phyloP scores from a whole-genome alignment of 2,797 vertebrate species.

The Helostoma temminkii region DNA sequence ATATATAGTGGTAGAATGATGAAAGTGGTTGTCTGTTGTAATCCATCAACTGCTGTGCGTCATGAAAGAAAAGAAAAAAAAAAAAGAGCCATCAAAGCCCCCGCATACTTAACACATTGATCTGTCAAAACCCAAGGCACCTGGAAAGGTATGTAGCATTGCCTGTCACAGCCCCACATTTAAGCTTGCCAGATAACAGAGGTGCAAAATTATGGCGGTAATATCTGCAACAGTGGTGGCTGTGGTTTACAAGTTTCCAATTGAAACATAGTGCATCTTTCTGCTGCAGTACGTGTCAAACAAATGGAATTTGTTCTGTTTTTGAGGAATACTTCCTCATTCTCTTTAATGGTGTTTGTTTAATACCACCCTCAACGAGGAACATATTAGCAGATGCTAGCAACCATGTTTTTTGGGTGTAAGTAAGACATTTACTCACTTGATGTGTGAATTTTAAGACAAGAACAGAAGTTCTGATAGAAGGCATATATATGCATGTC shows the following conservation, averaged over 20 bases:
- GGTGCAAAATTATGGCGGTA: background rate
- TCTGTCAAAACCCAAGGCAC: slow-evolving; percentile 34
- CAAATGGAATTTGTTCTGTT: background rate
- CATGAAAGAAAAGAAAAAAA: background rate
- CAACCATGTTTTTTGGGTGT: background rate
- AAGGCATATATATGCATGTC: background rate
- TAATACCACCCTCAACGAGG: background rate
- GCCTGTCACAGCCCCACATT: background rate
- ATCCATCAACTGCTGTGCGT: slow-evolving; percentile 25
- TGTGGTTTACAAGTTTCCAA: background rate
- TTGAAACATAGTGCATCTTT: slow-evolving; percentile 1
- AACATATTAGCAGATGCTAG: background rate
- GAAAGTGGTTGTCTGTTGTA: slow-evolving; percentile 26
- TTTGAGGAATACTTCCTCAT: background rate
- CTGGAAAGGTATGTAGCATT: slow-evolving; percentile 9
- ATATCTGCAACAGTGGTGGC: background rate
- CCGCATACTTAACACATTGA: slow-evolving; percentile 25
- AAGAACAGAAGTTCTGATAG: background rate
- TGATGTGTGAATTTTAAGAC: background rate
- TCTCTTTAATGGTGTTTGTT: background rate
- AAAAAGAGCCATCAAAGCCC: background rate
- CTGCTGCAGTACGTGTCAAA: background rate
- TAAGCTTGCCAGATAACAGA: slow-evolving; percentile 9
- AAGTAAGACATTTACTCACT: background rate
- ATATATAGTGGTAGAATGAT: slow-evolving; percentile 16